Percentiles rank a stretch among this genome's conserved stretches.
These are phyloP conservation scores for Tetraneura akinire DNA, from an alignment of 1,140 invertebrate species.

Conservation along the genomic window DNA sequence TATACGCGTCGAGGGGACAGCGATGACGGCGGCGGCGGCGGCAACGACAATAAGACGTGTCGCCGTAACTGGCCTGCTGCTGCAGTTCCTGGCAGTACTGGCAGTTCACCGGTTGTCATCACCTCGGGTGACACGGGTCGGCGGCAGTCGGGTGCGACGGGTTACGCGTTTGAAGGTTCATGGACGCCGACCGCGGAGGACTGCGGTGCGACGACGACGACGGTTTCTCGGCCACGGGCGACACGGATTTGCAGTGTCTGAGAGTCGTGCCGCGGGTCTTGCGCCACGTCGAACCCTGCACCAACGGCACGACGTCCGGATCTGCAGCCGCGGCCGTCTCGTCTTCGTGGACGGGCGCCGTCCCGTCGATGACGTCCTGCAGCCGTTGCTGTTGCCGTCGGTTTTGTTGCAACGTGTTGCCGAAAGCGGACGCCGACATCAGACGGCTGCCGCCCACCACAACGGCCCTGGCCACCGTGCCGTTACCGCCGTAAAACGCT, in stretches of 20 bases:
- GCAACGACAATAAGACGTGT: no score
- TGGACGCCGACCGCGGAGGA: conserved; percentile 40
- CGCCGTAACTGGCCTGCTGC: not conserved
- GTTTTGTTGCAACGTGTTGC: not conserved
- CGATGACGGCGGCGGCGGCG: no score
- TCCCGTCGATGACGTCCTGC: not conserved
- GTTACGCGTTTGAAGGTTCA: conserved; percentile 19
- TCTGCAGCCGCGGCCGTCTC: not conserved
- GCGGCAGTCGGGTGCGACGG: not conserved
- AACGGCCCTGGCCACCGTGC: not conserved
- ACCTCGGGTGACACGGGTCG: not conserved
- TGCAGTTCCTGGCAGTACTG: not conserved
- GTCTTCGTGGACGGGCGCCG: not conserved
- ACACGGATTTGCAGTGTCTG: conserved; percentile 42
- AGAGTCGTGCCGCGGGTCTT: not conserved
- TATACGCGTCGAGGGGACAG: no score
- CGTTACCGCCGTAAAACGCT: not conserved
- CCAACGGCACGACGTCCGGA: not conserved
- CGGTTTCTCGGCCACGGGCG: conserved; percentile 34
- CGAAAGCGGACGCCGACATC: conserved; percentile 11
- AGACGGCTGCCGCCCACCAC: conserved; percentile 36
- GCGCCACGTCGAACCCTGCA: not conserved
- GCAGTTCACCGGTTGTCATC: not conserved
- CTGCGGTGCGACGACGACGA: not conserved
- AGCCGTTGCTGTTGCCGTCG: not conserved